Evolutionary conservation across 2,113 vertebrate species (phyloP).

Genomic region (Corythaixoides concolor): DNA sequence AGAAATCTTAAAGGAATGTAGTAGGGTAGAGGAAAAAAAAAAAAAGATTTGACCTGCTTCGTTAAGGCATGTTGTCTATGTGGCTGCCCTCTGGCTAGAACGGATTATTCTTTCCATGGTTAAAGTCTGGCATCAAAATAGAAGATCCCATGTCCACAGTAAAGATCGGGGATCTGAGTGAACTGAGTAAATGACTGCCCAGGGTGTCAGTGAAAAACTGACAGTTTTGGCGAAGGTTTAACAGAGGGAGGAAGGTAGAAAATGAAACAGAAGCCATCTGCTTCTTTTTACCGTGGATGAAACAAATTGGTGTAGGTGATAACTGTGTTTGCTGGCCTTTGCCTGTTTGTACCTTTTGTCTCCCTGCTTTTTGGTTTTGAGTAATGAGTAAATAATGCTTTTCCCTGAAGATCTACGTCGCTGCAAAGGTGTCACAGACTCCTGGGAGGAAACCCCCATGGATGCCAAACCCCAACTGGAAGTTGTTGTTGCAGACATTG

Average conservation of each 20-base stretch:
- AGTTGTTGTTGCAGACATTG: neutral
- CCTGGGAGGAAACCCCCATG: neutral
- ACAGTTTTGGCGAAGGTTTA: neutral
- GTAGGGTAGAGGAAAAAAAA: neutral
- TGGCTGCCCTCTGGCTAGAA: neutral
- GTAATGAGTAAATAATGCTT: neutral
- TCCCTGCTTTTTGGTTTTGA: neutral
- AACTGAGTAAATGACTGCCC: neutral
- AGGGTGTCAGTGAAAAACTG: neutral
- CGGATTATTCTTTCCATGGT: neutral
- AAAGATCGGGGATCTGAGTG: neutral
- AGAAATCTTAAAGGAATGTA: neutral
- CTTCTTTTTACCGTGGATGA: neutral
- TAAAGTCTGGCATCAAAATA: neutral
- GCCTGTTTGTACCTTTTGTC: neutral
- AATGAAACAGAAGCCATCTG: neutral
- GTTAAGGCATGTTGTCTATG: neutral
- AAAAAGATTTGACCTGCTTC: neutral
- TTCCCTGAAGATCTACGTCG: neutral
- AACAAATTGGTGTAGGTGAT: neutral
- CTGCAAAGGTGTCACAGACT: neutral
- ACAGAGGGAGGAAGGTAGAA: neutral
- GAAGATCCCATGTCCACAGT: neutral
- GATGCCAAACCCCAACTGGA: neutral
- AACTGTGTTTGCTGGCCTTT: neutral